Evolutionary conservation across 2,797 vertebrate genomes (phyloP).

Genomic region (Myotis vivesi): DNA sequence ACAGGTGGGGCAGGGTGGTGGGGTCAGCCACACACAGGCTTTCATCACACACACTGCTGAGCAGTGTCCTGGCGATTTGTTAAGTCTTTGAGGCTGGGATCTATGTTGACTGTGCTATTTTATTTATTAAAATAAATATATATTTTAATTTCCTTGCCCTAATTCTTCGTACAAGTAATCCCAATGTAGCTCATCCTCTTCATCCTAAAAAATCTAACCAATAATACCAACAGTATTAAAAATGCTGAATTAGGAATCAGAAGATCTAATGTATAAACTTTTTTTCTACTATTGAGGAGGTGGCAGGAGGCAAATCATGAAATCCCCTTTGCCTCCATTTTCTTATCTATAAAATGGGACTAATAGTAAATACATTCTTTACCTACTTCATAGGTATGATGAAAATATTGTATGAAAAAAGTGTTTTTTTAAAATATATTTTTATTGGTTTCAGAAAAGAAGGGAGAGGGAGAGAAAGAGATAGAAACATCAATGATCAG

Average conservation of each 20-base stretch:
- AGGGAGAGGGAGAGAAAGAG: too few species aligned
- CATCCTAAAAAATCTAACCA: neutral
- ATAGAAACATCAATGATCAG: too few species aligned
- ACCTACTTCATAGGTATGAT: neutral
- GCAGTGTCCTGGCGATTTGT: accelerated
- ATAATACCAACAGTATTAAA: neutral
- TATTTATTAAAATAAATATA: too few species aligned
- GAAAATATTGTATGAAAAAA: neutral
- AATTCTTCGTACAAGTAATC: neutral
- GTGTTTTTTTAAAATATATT: neutral
- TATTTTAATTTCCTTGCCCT: neutral
- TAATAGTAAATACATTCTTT: neutral
- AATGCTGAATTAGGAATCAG: neutral
- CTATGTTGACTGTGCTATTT: neutral
- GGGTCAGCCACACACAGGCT: neutral
- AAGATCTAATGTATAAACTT: neutral
- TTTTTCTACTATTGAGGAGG: neutral
- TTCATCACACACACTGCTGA: neutral
- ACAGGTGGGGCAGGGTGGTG: accelerated
- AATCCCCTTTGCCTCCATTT: neutral
- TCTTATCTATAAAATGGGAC: neutral
- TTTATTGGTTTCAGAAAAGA: too few species aligned
- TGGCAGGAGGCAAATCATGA: neutral
- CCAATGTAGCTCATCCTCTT: neutral
- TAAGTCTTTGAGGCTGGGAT: neutral